Evolutionary conservation across 2,797 vertebrate genomes (phyloP).

Genomic region (Oophaga sylvatica): DNA sequence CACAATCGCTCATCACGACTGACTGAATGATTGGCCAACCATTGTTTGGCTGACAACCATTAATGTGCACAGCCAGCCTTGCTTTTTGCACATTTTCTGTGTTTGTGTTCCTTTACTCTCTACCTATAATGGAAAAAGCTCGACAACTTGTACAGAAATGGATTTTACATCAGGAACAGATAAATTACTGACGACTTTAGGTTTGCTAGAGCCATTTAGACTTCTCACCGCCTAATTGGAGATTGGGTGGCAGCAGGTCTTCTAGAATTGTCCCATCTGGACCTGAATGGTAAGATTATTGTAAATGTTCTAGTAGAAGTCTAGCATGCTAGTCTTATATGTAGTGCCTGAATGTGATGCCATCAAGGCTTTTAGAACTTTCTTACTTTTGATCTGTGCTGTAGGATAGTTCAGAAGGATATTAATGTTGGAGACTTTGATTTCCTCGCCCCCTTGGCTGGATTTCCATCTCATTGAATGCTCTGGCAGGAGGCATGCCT

Average conservation of each 20-base stretch:
- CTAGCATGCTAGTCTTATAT: background rate
- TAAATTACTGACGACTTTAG: no score
- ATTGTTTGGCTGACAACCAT: no score
- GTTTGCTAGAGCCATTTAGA: background rate
- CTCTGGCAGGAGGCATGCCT: slow-evolving; percentile 27
- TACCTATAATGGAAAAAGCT: no score
- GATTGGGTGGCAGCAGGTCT: background rate
- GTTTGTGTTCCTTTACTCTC: no score
- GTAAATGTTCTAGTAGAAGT: background rate
- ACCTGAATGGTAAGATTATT: background rate
- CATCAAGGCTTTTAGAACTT: background rate
- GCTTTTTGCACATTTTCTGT: no score
- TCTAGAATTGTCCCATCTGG: background rate
- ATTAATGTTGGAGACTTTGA: background rate
- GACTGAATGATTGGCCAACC: no score
- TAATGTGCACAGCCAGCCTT: no score
- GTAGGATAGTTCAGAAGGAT: background rate
- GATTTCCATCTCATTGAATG: slow-evolving; percentile 49
- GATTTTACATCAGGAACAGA: no score
- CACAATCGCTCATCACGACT: no score
- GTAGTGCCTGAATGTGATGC: background rate
- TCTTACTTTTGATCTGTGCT: background rate
- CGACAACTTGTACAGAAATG: no score
- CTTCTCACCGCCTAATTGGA: background rate
- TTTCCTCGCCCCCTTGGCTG: slow-evolving; percentile 33